Conservation (phyloP, 2,113 vertebrate genomes). For the Pyxicephalus adspersus region DNA sequence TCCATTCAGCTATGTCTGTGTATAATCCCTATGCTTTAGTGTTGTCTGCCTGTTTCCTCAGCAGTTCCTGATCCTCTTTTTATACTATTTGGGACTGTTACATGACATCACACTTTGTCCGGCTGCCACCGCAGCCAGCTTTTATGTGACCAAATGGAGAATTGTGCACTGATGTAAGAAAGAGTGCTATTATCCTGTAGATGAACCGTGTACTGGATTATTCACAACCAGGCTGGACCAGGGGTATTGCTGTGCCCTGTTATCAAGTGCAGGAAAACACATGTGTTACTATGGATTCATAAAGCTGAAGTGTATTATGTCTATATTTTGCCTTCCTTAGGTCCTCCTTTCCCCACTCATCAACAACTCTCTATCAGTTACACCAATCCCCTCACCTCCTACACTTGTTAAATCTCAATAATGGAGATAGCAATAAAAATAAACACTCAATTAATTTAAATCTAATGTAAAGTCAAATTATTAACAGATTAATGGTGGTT, state of each 20-base stretch:
- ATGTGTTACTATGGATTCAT: too few species aligned
- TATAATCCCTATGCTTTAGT: slow-evolving; percentile 53
- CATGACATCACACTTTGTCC: slow-evolving; percentile 45
- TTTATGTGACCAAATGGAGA: slow-evolving; percentile 22
- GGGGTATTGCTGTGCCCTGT: not conserved
- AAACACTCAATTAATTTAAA: too few species aligned
- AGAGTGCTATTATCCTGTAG: not conserved
- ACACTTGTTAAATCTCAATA: too few species aligned
- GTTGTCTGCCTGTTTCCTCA: slow-evolving; percentile 55
- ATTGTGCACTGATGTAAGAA: slow-evolving; percentile 12
- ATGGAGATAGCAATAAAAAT: too few species aligned
- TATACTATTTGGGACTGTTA: slow-evolving; percentile 28
- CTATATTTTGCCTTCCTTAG: too few species aligned
- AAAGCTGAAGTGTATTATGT: too few species aligned
- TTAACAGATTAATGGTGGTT: too few species aligned
- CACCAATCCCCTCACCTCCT: too few species aligned
- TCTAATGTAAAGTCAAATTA: too few species aligned
- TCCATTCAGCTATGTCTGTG: slow-evolving; percentile 54
- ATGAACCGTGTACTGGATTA: too few species aligned
- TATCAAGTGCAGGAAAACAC: not conserved
- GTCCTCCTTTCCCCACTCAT: too few species aligned
- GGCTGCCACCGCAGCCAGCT: slow-evolving; percentile 12
- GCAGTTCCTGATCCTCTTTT: slow-evolving; percentile 54
- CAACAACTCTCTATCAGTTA: too few species aligned
- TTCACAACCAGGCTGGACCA: not conserved